Evolutionary conservation across 2,888 invertebrate genomes (phyloP).

Genomic region (Vanessa cardui): DNA sequence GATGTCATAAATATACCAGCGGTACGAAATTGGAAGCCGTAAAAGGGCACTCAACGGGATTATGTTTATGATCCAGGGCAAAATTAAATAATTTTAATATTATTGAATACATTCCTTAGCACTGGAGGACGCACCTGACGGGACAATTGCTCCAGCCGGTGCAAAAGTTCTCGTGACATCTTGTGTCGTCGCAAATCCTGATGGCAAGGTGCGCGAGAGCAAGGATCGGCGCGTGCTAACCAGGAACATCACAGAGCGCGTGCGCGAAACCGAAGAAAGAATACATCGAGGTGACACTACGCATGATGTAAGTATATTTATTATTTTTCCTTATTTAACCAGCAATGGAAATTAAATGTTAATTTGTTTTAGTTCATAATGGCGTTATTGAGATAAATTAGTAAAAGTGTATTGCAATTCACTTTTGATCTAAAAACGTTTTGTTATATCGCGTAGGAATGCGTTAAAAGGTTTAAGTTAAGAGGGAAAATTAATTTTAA

Average conservation of each 20-base stretch:
- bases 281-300: slow-evolving; percentile 92
- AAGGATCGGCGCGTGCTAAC: slow-evolving; percentile 91
- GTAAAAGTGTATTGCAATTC: background rate
- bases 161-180: slow-evolving; percentile 71
- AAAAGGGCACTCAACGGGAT: no score
- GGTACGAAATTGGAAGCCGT: no score
- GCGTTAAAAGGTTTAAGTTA: background rate
- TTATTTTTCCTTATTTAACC: background rate
- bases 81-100: background rate
- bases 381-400: background rate
- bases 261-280: slow-evolving; percentile 92
- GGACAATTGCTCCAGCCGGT: slow-evolving; percentile 61
- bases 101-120: slow-evolving; percentile 46
- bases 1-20: no score
- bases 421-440: background rate
- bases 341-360: slow-evolving; percentile 49
- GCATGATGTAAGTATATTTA: slow-evolving; percentile 87
- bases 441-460: background rate
- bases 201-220: slow-evolving; percentile 91
- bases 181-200: slow-evolving; percentile 84
- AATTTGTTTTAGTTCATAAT: background rate
- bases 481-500: background rate
- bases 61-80: no score
- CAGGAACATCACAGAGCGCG: slow-evolving; percentile 91
- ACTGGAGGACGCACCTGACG: slow-evolving; percentile 55